A percentile compares a stretch with the other conserved stretches of the same genome.
These are phyloP conservation scores for Triplophysa yarkandensis DNA, from an alignment of 2,797 vertebrate genomes.

Conservation along the genomic window DNA sequence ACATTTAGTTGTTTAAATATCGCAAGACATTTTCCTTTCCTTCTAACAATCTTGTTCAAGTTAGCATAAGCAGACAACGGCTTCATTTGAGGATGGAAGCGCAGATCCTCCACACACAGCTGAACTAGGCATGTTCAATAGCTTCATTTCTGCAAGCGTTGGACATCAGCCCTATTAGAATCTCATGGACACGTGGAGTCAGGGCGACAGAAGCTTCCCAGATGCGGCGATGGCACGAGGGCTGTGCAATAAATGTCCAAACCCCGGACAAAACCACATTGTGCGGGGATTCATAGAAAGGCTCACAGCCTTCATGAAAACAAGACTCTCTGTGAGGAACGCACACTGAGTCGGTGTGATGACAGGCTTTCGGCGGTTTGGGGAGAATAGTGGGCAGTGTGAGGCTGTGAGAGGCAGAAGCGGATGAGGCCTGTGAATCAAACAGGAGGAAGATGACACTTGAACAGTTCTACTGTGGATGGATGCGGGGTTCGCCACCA, in stretches of 20 bases:
- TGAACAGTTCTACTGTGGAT: slow-evolving; percentile 66
- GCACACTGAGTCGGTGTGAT: slow-evolving; percentile 64
- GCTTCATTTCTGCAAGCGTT: slow-evolving; percentile 15
- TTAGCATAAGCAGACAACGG: slow-evolving; percentile 11
- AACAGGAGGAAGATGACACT: slow-evolving; percentile 75
- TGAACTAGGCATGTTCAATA: slow-evolving; percentile 24
- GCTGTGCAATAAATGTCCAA: slow-evolving; percentile 43
- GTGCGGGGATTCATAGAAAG: slow-evolving; percentile 84
- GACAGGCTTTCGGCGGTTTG: slow-evolving; percentile 71
- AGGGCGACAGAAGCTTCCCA: slow-evolving; percentile 27
- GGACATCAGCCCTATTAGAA: slow-evolving; percentile 32
- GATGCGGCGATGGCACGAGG: slow-evolving; percentile 36
- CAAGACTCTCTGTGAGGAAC: slow-evolving; percentile 58
- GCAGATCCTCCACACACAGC: slow-evolving; percentile 21
- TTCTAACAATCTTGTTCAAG: background rate
- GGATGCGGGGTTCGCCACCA: slow-evolving; percentile 55
- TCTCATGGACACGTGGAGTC: slow-evolving; percentile 32
- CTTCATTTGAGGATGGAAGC: slow-evolving; percentile 4
- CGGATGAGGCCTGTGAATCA: slow-evolving; percentile 66
- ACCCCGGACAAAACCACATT: slow-evolving; percentile 79
- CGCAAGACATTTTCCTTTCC: no score
- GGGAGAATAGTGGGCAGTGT: slow-evolving; percentile 44
- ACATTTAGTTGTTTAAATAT: no score
- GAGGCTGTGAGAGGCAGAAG: slow-evolving; percentile 61
- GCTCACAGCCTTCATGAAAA: slow-evolving; percentile 74